These are phyloP conservation scores for Drosophila lacteicornis DNA, from an alignment of 1,140 invertebrate species.

Conservation along the genomic window DNA sequence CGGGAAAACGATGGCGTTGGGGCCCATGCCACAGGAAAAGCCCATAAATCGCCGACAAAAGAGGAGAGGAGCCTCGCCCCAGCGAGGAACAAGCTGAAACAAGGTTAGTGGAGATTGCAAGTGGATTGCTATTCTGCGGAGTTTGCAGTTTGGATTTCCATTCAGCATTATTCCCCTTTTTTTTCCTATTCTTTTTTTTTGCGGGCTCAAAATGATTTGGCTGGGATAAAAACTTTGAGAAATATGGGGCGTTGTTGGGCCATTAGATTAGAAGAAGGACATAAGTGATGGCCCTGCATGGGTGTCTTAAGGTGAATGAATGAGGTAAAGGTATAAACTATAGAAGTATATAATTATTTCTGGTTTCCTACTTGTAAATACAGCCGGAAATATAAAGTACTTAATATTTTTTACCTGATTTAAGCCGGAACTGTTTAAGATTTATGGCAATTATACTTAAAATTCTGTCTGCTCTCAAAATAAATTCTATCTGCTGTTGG, in stretches of 20 bases:
- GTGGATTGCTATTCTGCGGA: slow-evolving; percentile 45
- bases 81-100: slow-evolving; percentile 19
- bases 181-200: neutral
- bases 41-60: slow-evolving; percentile 54
- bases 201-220: slow-evolving; percentile 14
- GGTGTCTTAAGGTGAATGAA: neutral
- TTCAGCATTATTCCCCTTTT: neutral
- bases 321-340: too few species aligned
- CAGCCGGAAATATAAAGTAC: neutral
- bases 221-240: slow-evolving; percentile 22
- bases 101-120: slow-evolving; percentile 45
- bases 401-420: neutral
- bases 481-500: neutral
- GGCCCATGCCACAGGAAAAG: slow-evolving; percentile 12
- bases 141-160: slow-evolving; percentile 57
- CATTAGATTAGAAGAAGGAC: slow-evolving; percentile 13
- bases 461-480: neutral
- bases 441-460: neutral
- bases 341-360: neutral
- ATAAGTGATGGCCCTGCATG: slow-evolving; percentile 10
- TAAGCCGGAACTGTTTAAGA: slow-evolving; percentile 10
- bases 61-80: neutral
- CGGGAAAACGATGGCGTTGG: too few species aligned
- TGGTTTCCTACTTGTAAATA: neutral
- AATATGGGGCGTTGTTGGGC: slow-evolving; percentile 5